Conservation (phyloP, 2,888 invertebrate genomes). For the Cantharis flavilabris region DNA sequence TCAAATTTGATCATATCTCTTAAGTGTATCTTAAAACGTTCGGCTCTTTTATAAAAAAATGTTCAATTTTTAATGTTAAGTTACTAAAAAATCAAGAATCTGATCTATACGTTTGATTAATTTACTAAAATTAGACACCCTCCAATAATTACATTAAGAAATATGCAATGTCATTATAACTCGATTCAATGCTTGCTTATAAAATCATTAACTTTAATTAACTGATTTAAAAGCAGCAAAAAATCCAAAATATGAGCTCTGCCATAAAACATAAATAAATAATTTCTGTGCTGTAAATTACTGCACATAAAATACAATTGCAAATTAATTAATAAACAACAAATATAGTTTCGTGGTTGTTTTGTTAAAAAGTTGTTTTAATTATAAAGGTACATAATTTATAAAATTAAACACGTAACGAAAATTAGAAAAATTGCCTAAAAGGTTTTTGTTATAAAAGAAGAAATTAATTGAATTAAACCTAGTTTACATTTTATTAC, state of each 20-base stretch:
- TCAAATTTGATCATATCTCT: background rate
- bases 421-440: background rate
- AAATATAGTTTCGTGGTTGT: background rate
- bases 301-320: background rate
- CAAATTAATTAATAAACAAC: background rate
- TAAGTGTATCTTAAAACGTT: background rate
- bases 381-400: background rate
- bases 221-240: background rate
- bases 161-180: slow-evolving; percentile 15
- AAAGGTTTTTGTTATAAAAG: no score
- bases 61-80: background rate
- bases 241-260: background rate
- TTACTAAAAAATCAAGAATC: background rate
- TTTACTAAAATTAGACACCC: background rate
- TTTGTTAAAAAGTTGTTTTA: background rate
- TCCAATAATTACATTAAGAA: background rate
- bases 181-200: slow-evolving; percentile 7
- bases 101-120: background rate
- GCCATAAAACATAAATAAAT: background rate
- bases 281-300: background rate
- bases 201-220: slow-evolving; percentile 20
- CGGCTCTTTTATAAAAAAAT: background rate
- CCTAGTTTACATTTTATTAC: no score
- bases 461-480: background rate
- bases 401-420: background rate